Evolutionary conservation across 2,888 invertebrate species (phyloP).

Genomic region (Patella caerulea): DNA sequence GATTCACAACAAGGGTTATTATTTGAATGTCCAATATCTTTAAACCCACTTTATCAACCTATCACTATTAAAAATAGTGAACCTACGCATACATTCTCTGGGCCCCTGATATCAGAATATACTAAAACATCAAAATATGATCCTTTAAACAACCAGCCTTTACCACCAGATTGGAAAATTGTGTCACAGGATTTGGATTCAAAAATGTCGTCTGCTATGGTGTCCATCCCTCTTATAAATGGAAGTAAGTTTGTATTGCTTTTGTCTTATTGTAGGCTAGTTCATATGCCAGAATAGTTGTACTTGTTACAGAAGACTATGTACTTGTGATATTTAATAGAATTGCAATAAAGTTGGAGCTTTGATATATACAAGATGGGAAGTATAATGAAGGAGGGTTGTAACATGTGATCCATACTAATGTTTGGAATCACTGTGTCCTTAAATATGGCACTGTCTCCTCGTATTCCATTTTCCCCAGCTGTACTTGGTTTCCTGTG

Average conservation of each 20-base stretch:
- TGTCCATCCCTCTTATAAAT: conserved; percentile 60
- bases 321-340: no score
- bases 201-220: conserved; percentile 54
- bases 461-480: no score
- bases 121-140: conserved; percentile 67
- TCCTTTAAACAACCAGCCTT: conserved; percentile 60
- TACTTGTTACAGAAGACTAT: no score
- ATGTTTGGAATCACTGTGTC: no score
- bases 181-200: conserved; percentile 63
- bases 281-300: neutral
- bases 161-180: conserved; percentile 60
- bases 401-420: no score
- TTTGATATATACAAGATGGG: no score
- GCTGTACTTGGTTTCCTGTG: no score
- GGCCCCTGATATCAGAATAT: conserved; percentile 62
- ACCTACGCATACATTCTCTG: conserved; percentile 66
- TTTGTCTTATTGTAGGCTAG: neutral
- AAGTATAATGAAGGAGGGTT: no score
- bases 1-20: conserved; percentile 54
- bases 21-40: conserved; percentile 68
- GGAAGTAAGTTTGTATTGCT: conserved; percentile 50
- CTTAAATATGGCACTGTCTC: no score
- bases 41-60: conserved; percentile 64
- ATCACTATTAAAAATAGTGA: conserved; percentile 64
- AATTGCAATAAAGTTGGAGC: no score